Evolutionary conservation across 1,140 invertebrate genomes (phyloP).

Genomic region (Choristoneura fumiferana): DNA sequence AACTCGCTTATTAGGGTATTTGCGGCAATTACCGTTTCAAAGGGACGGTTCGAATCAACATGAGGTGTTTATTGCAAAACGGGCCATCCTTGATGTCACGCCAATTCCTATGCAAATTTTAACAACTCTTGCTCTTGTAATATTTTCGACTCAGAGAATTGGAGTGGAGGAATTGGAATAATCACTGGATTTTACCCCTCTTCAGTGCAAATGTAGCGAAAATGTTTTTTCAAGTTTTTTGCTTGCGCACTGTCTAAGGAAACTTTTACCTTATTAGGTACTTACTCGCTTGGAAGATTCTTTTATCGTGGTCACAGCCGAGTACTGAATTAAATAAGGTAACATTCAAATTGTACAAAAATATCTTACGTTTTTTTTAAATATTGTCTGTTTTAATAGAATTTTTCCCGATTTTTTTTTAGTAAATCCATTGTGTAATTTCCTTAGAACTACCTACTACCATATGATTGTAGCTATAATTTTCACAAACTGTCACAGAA

Average conservation of each 20-base stretch:
- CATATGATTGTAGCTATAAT: too few relatives aligned
- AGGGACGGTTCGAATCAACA: slow-evolving; percentile 29
- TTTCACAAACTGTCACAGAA: too few relatives aligned
- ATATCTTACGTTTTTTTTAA: too few relatives aligned
- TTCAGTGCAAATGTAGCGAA: slow-evolving; percentile 16
- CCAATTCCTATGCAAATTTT: slow-evolving; percentile 61
- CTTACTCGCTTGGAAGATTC: too few relatives aligned
- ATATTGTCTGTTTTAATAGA: too few relatives aligned
- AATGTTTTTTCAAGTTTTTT: background rate
- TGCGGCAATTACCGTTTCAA: slow-evolving; percentile 22
- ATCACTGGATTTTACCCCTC: slow-evolving; percentile 36
- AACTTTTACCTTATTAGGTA: too few relatives aligned
- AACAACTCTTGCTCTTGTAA: slow-evolving; percentile 58
- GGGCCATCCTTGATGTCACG: slow-evolving; percentile 39
- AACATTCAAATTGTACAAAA: background rate
- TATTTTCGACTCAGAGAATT: slow-evolving; percentile 42
- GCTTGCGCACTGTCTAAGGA: too few relatives aligned
- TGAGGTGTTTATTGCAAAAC: slow-evolving; percentile 42
- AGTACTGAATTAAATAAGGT: background rate
- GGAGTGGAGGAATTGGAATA: slow-evolving; percentile 30
- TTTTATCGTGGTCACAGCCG: too few relatives aligned
- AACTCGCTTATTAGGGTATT: background rate
- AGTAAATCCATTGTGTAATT: too few relatives aligned
- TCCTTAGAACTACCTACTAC: too few relatives aligned
- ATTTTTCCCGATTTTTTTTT: too few relatives aligned